Evolutionary conservation across 2,888 invertebrate genomes (phyloP).

Genomic region (Agonopterix heracliana): DNA sequence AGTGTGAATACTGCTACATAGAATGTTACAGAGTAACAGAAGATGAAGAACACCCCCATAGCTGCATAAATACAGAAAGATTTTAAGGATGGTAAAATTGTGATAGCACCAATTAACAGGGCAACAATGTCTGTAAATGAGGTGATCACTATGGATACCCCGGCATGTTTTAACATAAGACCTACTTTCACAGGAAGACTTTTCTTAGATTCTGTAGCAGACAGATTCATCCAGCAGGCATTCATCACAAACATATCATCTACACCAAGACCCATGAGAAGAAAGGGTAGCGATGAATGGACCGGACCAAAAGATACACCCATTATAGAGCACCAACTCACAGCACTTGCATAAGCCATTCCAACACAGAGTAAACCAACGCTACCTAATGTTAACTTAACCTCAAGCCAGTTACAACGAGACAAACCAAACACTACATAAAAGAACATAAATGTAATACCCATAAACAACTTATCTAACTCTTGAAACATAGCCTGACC

Average conservation of each 20-base stretch:
- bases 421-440: conserved; percentile 85
- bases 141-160: conserved; percentile 89
- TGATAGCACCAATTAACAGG: conserved; percentile 85
- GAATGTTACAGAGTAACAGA: conserved; percentile 86
- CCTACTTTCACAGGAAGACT: conserved; percentile 81
- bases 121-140: conserved; percentile 89
- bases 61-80: conserved; percentile 91
- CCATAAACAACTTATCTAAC: conserved; percentile 80
- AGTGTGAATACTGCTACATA: conserved; percentile 86
- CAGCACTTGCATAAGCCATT: conserved; percentile 82
- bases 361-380: conserved; percentile 83
- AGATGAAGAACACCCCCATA: conserved; percentile 84
- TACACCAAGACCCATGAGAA: conserved; percentile 87
- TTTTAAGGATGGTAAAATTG: conserved; percentile 86
- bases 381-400: conserved; percentile 79
- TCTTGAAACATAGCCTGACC: conserved; percentile 83
- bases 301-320: conserved; percentile 87
- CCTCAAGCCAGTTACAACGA: conserved; percentile 84
- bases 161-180: conserved; percentile 84
- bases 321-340: conserved; percentile 82
- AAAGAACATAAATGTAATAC: conserved; percentile 82
- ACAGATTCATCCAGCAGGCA: conserved; percentile 83
- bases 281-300: conserved; percentile 87
- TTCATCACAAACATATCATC: conserved; percentile 92
- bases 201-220: conserved; percentile 65